A percentile compares a stretch with the other conserved stretches of the same genome.
Conservation (phyloP, 2,113 vertebrate genomes). For the Reinhardtius hippoglossoides region DNA sequence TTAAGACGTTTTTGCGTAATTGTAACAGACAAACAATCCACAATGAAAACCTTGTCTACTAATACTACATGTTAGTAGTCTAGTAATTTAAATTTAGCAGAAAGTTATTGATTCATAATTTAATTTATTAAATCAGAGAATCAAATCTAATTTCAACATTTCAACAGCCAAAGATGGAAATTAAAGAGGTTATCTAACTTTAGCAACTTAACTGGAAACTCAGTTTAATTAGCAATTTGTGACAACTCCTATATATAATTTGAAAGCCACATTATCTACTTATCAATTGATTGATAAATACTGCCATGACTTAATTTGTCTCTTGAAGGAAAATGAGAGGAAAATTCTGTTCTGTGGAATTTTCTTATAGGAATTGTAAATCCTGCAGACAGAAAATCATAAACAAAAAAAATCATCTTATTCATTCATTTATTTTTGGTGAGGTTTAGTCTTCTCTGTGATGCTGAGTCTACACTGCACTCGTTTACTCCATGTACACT, state of each 20-base stretch:
- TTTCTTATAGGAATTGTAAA: too few relatives aligned
- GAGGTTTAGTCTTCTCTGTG: background rate
- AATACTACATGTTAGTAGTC: background rate
- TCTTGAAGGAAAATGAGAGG: background rate
- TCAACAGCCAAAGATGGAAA: too few relatives aligned
- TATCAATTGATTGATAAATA: background rate
- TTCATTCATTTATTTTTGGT: slow-evolving; percentile 6
- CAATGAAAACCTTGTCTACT: too few relatives aligned
- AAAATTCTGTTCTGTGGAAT: too few relatives aligned
- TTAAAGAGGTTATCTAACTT: background rate
- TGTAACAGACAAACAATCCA: too few relatives aligned
- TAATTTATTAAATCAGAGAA: too few relatives aligned
- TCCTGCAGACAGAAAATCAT: background rate
- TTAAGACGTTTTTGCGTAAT: too few relatives aligned
- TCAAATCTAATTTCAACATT: too few relatives aligned
- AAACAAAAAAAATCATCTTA: background rate
- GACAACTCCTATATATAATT: background rate
- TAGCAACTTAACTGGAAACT: background rate
- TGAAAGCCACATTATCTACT: background rate
- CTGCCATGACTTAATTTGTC: background rate
- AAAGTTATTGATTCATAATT: background rate
- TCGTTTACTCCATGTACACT: slow-evolving; percentile 21
- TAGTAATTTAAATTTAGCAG: background rate
- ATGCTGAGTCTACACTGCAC: background rate
- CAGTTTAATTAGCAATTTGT: background rate